These are phyloP conservation scores for Dasyprocta punctata DNA, from an alignment of 2,113 vertebrate species.

Conservation along the genomic window DNA sequence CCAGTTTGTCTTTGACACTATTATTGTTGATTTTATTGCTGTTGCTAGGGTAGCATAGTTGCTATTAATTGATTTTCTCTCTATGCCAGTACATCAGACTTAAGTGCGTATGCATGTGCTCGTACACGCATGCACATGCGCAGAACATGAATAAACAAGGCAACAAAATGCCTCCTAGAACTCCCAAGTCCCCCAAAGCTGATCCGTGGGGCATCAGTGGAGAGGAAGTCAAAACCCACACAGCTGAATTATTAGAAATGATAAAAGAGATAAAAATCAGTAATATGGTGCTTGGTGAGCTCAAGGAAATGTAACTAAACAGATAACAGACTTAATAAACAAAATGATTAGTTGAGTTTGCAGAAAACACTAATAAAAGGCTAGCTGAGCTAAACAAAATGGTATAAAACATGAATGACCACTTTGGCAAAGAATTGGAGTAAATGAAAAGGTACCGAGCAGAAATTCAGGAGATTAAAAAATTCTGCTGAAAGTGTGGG, in stretches of 20 bases:
- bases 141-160: neutral
- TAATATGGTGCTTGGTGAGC: neutral
- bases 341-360: neutral
- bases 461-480: neutral
- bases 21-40: neutral
- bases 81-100: neutral
- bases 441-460: neutral
- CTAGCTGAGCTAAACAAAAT: neutral
- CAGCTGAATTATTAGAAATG: neutral
- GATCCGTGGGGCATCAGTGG: neutral
- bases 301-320: neutral
- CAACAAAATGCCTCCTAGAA: neutral
- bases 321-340: neutral
- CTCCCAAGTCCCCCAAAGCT: neutral
- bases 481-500: neutral
- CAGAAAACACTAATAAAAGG: neutral
- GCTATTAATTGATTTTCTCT: neutral
- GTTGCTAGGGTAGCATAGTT: neutral
- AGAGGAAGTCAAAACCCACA: neutral
- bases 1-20: neutral
- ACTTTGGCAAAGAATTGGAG: neutral
- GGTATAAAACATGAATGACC: neutral
- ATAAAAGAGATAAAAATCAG: neutral
- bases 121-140: neutral
- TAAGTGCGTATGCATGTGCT: neutral